These are phyloP conservation scores for Anthopleura xanthogrammica DNA, from an alignment of 92 coral and sea anemone genomes.

Conservation along the genomic window DNA sequence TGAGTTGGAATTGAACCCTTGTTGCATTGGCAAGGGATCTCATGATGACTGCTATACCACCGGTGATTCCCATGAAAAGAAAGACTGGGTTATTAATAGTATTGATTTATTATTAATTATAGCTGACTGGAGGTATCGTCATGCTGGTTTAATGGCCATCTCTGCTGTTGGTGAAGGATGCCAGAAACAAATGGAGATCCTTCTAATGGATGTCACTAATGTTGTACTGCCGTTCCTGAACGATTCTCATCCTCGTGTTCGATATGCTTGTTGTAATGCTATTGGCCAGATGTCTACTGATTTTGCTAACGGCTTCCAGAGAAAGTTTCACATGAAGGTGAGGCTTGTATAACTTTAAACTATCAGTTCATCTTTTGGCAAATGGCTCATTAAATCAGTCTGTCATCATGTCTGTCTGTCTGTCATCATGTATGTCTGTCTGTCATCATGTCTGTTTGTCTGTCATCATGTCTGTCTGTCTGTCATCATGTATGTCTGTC, in stretches of 20 bases:
- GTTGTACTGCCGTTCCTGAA: conserved; percentile 84
- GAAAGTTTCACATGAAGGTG: conserved; percentile 89
- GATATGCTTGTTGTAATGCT: conserved; percentile 99
- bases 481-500: too few relatives aligned
- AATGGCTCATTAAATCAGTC: too few relatives aligned
- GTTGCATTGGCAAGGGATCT: too few relatives aligned
- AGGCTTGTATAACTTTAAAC: too few relatives aligned
- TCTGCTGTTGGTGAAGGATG: conserved; percentile 99
- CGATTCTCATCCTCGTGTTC: conserved; percentile 88
- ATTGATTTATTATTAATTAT: neutral
- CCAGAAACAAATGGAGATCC: conserved; percentile 88
- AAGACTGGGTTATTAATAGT: neutral
- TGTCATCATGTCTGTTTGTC: too few relatives aligned
- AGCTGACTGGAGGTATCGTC: conserved; percentile 99
- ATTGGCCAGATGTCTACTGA: conserved; percentile 98
- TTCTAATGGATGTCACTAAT: conserved; percentile 71
- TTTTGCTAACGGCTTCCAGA: conserved; percentile 93
- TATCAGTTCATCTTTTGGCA: too few relatives aligned
- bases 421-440: too few relatives aligned
- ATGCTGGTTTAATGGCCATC: conserved; percentile 98
- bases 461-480: too few relatives aligned
- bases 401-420: too few relatives aligned
- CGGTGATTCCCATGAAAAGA: too few relatives aligned
- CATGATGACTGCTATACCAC: too few relatives aligned
- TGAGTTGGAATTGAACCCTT: too few relatives aligned